Base-by-base conservation (phyloP, 2,888 invertebrate species). In the Acanthopleura granulata region DNA sequence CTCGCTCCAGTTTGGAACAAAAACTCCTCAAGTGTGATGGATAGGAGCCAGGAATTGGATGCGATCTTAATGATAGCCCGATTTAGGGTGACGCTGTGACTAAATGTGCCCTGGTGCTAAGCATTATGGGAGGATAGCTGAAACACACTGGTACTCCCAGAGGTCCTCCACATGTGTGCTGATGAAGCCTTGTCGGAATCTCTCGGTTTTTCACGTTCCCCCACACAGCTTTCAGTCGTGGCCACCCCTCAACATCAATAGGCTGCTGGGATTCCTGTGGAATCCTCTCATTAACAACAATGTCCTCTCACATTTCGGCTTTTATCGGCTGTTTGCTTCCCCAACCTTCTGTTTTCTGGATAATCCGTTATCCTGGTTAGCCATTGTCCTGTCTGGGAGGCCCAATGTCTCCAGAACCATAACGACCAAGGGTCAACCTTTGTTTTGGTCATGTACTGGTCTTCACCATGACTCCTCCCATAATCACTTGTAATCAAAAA, bases 251-350 rank as follows among this genome's bases (percentile, higher is more conserved):
- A 22, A 22, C 57, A 22, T 57, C n/a, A 57, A 57, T 57, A 57
- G 57, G 22, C 18, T 18, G 57, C 57, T n/a, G 57, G 57, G 22
- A 57, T 57, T 57, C 57, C 57, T 22, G 18, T 57, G 57, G 27
- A 66, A 15, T 27, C 66, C 25, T 22, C 66, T 66, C 66, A 66
- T 66, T 66, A 66, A 27, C 29, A 66, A 66, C 66, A 66, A 27
- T 27, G 27, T 27, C 25, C 66, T 66, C 29, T 27, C 66, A 27
- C 66, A 66, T 27, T 3, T 27, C 22, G n/a, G 22, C 22, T 27
- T 27, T 66, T 66, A 18, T 22, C 18, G 29, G 22, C 66, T 66
- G 66, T 66, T 66, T 66, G 66, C 66, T 27, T 62, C 16, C 40
- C 40, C 40, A 40, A 40, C 40, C 40, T 40, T 40, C 40, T 9